Base-by-base conservation (phyloP, 2,888 invertebrate genomes). In the Piscicola geometra region DNA sequence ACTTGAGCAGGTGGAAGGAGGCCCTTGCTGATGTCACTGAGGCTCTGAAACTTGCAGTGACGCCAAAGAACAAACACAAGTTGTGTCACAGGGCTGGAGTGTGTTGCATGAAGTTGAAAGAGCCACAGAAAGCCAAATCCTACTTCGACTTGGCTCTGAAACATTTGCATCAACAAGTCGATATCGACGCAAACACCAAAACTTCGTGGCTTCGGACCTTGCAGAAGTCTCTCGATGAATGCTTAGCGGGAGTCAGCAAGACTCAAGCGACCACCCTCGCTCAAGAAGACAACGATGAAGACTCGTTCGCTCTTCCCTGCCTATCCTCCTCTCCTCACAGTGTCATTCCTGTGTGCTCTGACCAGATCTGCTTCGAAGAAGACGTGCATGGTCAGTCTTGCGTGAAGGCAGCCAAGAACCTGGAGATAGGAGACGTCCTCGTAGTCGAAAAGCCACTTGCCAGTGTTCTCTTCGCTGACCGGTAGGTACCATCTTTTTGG, bases 361-460 rank as follows among this genome's bases (percentile, higher is more conserved):
- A 35, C 18, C 41, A n/a, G 2, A n/a, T 73, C 1, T 1, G 36
- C 0, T 28, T 73, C n/a, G 28, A 78, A 25, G 47, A 32, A 33
- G 75, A 41, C 36, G 50, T n/a, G n/a, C 36, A 36, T 15, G n/a
- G 35, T 28, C 60, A 66, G 15, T 25, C 28, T 60, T 30, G 60
- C 36, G 68, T 30, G 47, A n/a, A 41, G 21, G 83, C 84, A 9
- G 77, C 76, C 12, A 76, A 79, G n/a, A 81, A 84, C 71, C 81
- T 85, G 3, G 77, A 81, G 15, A 79, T 82, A n/a, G 92, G 92
- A 0, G 92, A 93, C 83, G 86, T 93, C 3, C 83, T 95, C 52
- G 90, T 89, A 0, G 87, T 90, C 68, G 95, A 95, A 85, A 88
- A 90, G 75, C 91, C 93, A 0, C 93, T 90, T 83, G 89, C 92